Percentiles rank a stretch among this genome's conserved stretches.
These are phyloP conservation scores for Nematostella vectensis DNA, from an alignment of 92 coral and sea anemone species.

Conservation along the genomic window DNA sequence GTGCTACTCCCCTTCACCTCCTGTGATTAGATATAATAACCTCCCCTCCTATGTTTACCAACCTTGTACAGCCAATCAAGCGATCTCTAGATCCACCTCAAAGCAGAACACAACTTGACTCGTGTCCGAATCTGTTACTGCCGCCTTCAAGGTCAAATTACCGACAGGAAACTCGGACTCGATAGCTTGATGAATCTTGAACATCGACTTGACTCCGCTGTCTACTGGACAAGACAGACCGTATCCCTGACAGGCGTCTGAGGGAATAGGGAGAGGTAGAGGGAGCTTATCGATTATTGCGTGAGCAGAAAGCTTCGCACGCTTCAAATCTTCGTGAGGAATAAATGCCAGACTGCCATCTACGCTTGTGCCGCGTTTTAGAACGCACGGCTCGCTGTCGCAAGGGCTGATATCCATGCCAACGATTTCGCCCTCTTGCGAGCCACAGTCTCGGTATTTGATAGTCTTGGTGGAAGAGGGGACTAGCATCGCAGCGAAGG, in stretches of 20 bases:
- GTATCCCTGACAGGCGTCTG: constrained; percentile 44
- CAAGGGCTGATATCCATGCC: constrained; percentile 40
- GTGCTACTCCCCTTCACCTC: too few relatives aligned
- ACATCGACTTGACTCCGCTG: constrained; percentile 14
- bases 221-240: constrained; percentile 31
- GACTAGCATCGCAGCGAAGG: neutral
- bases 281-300: constrained; percentile 14
- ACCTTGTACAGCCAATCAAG: too few relatives aligned
- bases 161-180: constrained; percentile 9
- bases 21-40: too few relatives aligned
- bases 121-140: constrained; percentile 29
- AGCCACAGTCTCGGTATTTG: constrained; percentile 37
- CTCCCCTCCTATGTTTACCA: too few relatives aligned
- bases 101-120: constrained; percentile 24
- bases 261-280: constrained; percentile 31
- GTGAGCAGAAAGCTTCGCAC: constrained; percentile 30
- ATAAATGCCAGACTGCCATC: constrained; percentile 28
- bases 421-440: constrained; percentile 17
- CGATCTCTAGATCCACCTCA: constrained; percentile 4
- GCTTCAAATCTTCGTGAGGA: constrained; percentile 24
- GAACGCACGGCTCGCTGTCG: constrained; percentile 31
- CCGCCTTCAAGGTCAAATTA: constrained; percentile 16
- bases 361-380: constrained; percentile 26
- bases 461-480: constrained; percentile 17
- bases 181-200: constrained; percentile 24